Base-by-base conservation (phyloP, 2,113 vertebrate genomes). In the Drymodes brunneopygia region DNA sequence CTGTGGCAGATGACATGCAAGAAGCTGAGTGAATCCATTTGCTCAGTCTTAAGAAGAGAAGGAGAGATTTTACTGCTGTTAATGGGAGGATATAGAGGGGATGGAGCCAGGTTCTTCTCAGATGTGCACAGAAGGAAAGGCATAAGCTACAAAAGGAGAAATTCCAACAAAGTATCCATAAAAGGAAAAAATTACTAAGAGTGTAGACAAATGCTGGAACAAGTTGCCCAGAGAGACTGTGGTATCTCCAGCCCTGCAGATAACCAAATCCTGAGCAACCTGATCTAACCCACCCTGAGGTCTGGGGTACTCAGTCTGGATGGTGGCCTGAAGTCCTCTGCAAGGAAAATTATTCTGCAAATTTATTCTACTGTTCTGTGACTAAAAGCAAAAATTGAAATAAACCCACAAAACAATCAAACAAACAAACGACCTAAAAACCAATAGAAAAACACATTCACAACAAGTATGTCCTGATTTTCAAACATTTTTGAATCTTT, bases 221-320 rank as follows among this genome's bases (percentile, higher is more conserved):
- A 61, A 67, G 31, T 18, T 57, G 28, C 17, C 45, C 64, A 61
- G 44, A 61, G 8, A 90, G 10, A 38, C 0, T 27, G 16, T 21
- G 14, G 16, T 65, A 89, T 47, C 64, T 81, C 60, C 36, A 57
- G 8, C 17, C 7, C 36, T 44, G 13, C 8, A 67, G 50, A 70
- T 19, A 83, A 88, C 6, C 58, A 91, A 65, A 65, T 31, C 42
- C 66, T 48, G 35, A 65, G 61, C 56, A 81, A 61, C 28, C 48
- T 70, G 24, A 65, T 19, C 24, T 44, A 80, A 40, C 16, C 4
- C 0, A 0, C 28, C 20, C 67, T 74, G 42, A 64, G 31, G 35
- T 80, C 48, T 75, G 19, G 21, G 11, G 4, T 80, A 35, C 29
- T 72, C 58, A 60, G 29, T 31, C 31, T 56, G 27, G 22, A 5